Evolutionary conservation across 2,113 vertebrate species (phyloP).

Genomic region (Gracilinanus agilis): DNA sequence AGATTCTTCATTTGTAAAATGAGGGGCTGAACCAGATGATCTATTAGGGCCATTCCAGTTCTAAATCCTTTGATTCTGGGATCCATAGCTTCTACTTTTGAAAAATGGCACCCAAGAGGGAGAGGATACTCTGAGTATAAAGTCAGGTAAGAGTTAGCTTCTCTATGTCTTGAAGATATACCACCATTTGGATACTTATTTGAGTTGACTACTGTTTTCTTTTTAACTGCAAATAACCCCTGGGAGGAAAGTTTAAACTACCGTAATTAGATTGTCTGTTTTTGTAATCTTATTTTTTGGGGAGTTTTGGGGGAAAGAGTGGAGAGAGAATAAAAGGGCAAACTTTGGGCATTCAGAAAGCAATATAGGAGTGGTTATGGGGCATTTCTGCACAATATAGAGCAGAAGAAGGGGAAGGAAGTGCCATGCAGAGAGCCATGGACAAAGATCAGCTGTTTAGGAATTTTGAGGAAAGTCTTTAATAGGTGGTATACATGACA

Average conservation of each 20-base stretch:
- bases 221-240: neutral
- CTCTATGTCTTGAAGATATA: neutral
- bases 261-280: neutral
- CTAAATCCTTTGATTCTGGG: neutral
- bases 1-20: neutral
- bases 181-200: neutral
- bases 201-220: neutral
- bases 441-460: neutral
- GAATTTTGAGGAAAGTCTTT: neutral
- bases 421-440: neutral
- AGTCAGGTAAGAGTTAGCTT: neutral
- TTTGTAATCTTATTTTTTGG: neutral
- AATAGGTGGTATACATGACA: neutral
- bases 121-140: neutral
- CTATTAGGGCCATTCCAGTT: neutral
- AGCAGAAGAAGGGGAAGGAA: neutral
- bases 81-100: neutral
- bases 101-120: neutral
- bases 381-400: neutral
- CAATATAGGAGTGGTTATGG: neutral
- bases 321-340: neutral
- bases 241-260: neutral
- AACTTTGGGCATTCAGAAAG: neutral
- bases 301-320: neutral
- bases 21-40: neutral